Percentiles rank a stretch among this genome's conserved stretches.
Conservation (phyloP, 2,888 invertebrate species). For the Watsonalla cultraria region DNA sequence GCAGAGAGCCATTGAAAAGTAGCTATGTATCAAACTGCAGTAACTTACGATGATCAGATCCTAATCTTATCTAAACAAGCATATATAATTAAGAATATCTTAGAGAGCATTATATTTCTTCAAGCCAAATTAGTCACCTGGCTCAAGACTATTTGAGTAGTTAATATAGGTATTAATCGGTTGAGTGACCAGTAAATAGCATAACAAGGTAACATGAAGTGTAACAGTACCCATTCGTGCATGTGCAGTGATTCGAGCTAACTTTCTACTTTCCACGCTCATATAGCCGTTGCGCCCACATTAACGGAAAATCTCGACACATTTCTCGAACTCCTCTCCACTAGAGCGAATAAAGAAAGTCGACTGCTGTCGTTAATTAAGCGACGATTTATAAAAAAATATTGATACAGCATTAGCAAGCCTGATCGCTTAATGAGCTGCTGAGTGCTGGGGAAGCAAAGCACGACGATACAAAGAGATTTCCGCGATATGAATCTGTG, state of each 20-base stretch:
- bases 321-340: constrained; percentile 66
- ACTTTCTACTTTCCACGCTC: constrained; percentile 76
- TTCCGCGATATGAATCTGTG: too few relatives aligned
- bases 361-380: constrained; percentile 44
- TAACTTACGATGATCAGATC: too few relatives aligned
- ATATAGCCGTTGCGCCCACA: constrained; percentile 54
- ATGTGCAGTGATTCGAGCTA: constrained; percentile 73
- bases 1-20: too few relatives aligned
- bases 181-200: constrained; percentile 46
- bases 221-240: constrained; percentile 51
- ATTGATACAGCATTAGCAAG: constrained; percentile 4
- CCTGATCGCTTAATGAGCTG: not conserved
- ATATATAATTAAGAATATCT: too few relatives aligned
- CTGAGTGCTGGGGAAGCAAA: too few relatives aligned
- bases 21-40: too few relatives aligned
- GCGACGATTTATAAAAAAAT: constrained; percentile 23
- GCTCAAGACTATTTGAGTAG: too few relatives aligned
- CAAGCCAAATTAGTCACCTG: too few relatives aligned
- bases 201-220: constrained; percentile 38
- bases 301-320: constrained; percentile 72
- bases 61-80: too few relatives aligned
- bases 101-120: too few relatives aligned
- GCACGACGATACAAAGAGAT: too few relatives aligned
- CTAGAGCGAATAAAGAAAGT: constrained; percentile 72
- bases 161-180: constrained; percentile 2